A percentile compares a stretch with the other conserved stretches of the same genome.
Conservation (phyloP, 92 coral and sea anemone genomes). For the Siderastrea siderea region DNA sequence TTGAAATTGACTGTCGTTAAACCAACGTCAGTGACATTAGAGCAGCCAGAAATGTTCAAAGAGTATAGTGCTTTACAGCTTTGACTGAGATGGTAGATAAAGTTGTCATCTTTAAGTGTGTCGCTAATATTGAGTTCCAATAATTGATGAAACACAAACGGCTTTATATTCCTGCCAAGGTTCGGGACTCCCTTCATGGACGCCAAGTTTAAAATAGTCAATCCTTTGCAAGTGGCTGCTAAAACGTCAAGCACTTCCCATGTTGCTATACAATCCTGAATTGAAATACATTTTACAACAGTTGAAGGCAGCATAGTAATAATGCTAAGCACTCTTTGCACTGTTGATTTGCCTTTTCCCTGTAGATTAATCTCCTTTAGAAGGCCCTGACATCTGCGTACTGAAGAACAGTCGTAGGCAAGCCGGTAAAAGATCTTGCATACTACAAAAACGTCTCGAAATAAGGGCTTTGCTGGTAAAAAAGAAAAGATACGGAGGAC, state of each 20-base stretch:
- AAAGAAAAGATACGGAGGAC: too few relatives aligned
- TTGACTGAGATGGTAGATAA: neutral
- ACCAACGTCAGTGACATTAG: neutral
- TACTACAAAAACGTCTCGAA: too few relatives aligned
- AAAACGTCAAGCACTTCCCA: neutral
- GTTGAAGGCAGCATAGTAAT: too few relatives aligned
- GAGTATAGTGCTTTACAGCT: neutral
- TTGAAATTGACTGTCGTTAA: neutral
- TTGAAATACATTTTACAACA: neutral
- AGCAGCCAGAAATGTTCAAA: neutral
- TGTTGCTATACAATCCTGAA: neutral
- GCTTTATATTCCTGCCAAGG: neutral
- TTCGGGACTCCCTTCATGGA: neutral
- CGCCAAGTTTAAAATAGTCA: conserved; percentile 2
- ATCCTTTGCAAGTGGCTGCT: neutral
- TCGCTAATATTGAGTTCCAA: conserved; percentile 1
- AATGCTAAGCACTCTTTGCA: too few relatives aligned
- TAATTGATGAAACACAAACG: conserved; percentile 3
- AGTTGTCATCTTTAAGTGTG: neutral
- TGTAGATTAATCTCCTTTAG: too few relatives aligned
- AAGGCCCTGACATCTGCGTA: too few relatives aligned
- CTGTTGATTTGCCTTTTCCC: too few relatives aligned
- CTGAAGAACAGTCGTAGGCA: too few relatives aligned
- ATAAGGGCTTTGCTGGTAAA: too few relatives aligned
- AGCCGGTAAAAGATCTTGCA: too few relatives aligned